Conservation (phyloP, 2,113 vertebrate genomes). For the Anser cygnoides region DNA sequence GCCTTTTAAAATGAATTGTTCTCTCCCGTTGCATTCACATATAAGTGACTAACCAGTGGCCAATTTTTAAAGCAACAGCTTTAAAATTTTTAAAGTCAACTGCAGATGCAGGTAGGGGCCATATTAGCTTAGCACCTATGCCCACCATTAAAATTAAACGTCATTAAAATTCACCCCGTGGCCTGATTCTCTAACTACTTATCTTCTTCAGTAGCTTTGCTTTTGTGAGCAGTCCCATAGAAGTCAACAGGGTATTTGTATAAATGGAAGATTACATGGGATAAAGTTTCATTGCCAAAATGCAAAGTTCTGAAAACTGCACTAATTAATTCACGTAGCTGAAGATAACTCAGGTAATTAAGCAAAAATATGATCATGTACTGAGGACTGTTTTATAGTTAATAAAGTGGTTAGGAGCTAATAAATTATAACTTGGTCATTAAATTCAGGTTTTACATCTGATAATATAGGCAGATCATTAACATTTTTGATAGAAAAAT, state of each 20-base stretch:
- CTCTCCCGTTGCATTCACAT: not conserved
- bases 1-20: not conserved
- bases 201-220: not conserved
- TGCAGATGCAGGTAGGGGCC: not conserved
- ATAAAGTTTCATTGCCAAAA: slow-evolving; percentile 1
- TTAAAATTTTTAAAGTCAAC: too few species aligned
- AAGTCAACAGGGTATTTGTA: not conserved
- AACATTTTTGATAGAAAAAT: not conserved
- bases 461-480: not conserved
- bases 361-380: not conserved
- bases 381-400: not conserved
- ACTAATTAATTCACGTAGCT: not conserved
- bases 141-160: not conserved
- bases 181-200: not conserved
- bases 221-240: not conserved
- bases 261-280: not conserved
- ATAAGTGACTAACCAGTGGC: not conserved
- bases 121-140: not conserved
- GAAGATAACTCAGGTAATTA: not conserved
- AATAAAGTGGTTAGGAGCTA: not conserved
- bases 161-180: not conserved
- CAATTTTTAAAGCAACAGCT: not conserved
- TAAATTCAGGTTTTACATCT: not conserved
- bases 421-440: not conserved
- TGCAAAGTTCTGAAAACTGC: not conserved